These are phyloP conservation scores for Choloepus didactylus DNA, from an alignment of 2,797 vertebrate species.

Conservation along the genomic window DNA sequence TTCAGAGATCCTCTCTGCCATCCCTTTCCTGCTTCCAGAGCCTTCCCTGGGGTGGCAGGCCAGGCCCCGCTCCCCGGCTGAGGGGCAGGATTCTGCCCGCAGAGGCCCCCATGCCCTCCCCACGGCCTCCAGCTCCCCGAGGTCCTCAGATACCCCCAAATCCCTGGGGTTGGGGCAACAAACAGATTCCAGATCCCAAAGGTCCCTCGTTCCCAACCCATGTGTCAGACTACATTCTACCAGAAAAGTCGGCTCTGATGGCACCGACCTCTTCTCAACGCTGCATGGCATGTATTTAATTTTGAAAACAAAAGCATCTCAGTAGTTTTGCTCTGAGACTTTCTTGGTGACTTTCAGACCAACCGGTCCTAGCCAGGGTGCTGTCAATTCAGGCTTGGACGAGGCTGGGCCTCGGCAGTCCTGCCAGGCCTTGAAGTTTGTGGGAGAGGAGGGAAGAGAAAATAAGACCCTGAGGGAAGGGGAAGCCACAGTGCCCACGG, in stretches of 20 bases:
- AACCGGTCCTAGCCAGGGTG: not conserved
- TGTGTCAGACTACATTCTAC: not conserved
- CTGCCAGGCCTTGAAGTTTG: not conserved
- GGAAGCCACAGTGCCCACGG: accelerated
- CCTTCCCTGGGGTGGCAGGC: not conserved
- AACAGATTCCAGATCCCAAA: not conserved
- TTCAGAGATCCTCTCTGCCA: not conserved
- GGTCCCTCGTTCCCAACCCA: not conserved
- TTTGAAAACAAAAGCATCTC: not conserved
- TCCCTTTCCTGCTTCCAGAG: not conserved
- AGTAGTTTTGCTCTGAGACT: not conserved
- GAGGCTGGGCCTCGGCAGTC: not conserved
- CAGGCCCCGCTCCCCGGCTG: not conserved
- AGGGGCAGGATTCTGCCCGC: not conserved
- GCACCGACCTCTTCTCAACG: not conserved
- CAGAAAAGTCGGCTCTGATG: not conserved
- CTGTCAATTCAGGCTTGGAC: not conserved
- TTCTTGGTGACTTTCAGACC: not conserved
- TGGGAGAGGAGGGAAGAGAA: not conserved
- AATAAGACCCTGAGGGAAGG: accelerated
- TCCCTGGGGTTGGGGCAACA: not conserved
- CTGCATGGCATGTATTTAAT: accelerated
- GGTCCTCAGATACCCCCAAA: not conserved
- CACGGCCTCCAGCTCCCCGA: accelerated
- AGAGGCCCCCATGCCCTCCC: not conserved